These are phyloP conservation scores for Mylabris phalerata DNA, from an alignment of 1,140 invertebrate species.

Conservation along the genomic window DNA sequence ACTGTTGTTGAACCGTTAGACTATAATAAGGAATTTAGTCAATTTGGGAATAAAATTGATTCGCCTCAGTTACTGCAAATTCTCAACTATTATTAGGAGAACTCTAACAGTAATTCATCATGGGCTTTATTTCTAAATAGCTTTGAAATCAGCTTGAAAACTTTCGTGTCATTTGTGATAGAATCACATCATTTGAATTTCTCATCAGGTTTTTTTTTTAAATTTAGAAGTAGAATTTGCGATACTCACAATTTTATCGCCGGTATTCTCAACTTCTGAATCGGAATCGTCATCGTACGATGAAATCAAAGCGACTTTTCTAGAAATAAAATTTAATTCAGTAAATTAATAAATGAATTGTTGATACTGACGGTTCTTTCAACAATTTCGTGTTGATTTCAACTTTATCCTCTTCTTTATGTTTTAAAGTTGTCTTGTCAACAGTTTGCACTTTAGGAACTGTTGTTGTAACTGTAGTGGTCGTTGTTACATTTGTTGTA, in stretches of 20 bases:
- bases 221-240: slow-evolving; percentile 1
- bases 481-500: not conserved
- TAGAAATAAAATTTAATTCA: slow-evolving; percentile 35
- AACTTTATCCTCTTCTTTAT: not conserved
- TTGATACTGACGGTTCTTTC: too few species aligned
- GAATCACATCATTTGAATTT: slow-evolving; percentile 5
- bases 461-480: not conserved
- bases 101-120: slow-evolving; percentile 42
- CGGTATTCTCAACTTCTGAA: slow-evolving; percentile 37
- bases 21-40: not conserved
- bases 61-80: slow-evolving; percentile 37
- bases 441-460: slow-evolving; percentile 8
- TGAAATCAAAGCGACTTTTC: slow-evolving; percentile 55
- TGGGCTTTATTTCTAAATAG: slow-evolving; percentile 13
- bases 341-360: slow-evolving; percentile 3
- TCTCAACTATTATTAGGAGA: slow-evolving; percentile 33
- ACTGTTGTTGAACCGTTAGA: not conserved
- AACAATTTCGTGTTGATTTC: too few species aligned
- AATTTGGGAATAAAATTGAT: not conserved
- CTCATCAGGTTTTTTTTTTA: slow-evolving; percentile 18
- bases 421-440: slow-evolving; percentile 11
- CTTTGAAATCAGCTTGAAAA: slow-evolving; percentile 42
- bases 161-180: slow-evolving; percentile 27
- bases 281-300: slow-evolving; percentile 48
- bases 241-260: not conserved